These are phyloP conservation scores for Patella ulyssiponensis DNA, from an alignment of 2,888 invertebrate species.

Conservation along the genomic window DNA sequence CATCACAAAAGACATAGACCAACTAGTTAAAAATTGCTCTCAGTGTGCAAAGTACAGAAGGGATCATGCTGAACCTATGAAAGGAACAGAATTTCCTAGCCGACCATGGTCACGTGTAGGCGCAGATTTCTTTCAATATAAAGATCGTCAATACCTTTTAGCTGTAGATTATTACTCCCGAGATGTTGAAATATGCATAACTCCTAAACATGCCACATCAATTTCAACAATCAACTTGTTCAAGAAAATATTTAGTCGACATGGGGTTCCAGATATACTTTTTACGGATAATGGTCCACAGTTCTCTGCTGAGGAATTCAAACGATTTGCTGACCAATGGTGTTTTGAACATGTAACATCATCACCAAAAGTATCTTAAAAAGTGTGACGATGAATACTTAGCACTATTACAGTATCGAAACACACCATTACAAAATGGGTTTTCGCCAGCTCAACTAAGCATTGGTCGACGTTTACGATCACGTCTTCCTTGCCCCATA, in stretches of 20 bases:
- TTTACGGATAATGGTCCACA: slow-evolving; percentile 27
- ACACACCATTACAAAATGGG: too few relatives aligned
- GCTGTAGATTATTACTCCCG: background rate
- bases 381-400: slow-evolving; percentile 27
- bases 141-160: background rate
- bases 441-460: slow-evolving; percentile 33
- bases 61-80: too few relatives aligned
- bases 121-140: slow-evolving; percentile 19
- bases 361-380: slow-evolving; percentile 31
- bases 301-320: slow-evolving; percentile 20
- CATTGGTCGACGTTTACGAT: slow-evolving; percentile 25
- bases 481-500: background rate
- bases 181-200: background rate
- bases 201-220: slow-evolving; percentile 1
- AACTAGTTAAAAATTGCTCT: too few relatives aligned
- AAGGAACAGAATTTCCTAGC: too few relatives aligned
- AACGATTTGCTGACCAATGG: slow-evolving; percentile 26
- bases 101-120: too few relatives aligned
- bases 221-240: background rate
- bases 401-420: slow-evolving; percentile 28
- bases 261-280: slow-evolving; percentile 19
- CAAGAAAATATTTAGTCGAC: slow-evolving; percentile 11
- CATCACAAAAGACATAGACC: too few relatives aligned
- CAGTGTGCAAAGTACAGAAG: too few relatives aligned
- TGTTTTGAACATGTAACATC: slow-evolving; percentile 23